Evolutionary conservation across 2,113 vertebrate species (phyloP).

Genomic region (Oreochromis spilurus): DNA sequence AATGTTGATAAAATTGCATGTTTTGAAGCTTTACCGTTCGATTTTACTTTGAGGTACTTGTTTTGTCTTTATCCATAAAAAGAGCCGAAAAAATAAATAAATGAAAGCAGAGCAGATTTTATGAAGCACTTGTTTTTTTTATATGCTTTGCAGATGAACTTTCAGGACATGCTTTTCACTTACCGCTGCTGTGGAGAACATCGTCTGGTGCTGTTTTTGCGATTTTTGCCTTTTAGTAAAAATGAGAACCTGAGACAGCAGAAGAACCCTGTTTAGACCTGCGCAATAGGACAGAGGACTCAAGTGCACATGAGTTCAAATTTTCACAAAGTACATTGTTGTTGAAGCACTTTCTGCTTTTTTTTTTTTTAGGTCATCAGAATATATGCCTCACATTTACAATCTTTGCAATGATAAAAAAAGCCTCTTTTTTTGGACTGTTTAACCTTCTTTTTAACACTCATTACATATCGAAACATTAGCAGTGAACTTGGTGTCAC

Average conservation of each 20-base stretch:
- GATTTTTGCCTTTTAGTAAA: not conserved
- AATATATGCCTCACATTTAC: not conserved
- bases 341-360: not conserved
- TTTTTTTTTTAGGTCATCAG: not conserved
- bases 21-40: not conserved
- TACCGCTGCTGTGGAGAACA: not conserved
- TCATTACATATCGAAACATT: not conserved
- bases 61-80: not conserved
- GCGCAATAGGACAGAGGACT: not conserved
- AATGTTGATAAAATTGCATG: not conserved
- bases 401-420: not conserved
- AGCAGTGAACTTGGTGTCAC: not conserved
- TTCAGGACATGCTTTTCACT: not conserved
- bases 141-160: not conserved
- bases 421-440: not conserved
- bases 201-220: not conserved
- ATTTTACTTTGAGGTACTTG: not conserved
- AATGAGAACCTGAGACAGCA: not conserved
- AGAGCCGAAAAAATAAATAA: not conserved
- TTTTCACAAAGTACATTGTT: not conserved
- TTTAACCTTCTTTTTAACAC: not conserved
- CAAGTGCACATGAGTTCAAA: not conserved
- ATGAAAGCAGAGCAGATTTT: not conserved
- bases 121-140: not conserved
- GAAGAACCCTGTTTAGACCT: not conserved